Evolutionary conservation across 2,797 vertebrate genomes (phyloP), one percentile per base, ranked within the genome.

Genomic region (Hyperoplus lanceolatus): DNA sequence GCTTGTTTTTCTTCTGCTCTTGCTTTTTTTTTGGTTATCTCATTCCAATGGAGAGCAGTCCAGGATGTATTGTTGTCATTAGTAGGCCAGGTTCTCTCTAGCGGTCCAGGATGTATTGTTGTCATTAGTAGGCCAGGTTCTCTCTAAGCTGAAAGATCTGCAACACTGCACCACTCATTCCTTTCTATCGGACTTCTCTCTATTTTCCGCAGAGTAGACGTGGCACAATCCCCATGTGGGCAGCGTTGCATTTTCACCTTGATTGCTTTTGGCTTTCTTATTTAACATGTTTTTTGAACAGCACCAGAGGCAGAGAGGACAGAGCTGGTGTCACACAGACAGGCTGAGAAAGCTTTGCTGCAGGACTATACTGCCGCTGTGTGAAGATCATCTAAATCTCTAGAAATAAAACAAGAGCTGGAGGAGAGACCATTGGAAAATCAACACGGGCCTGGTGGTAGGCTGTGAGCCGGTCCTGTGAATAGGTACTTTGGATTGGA

Each of bases 231-330:
- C 86, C 83, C 84, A 62, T 10, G 45, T 72, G 88, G 88, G 75
- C 86, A 82, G 78, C 67, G 57, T 82, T 81, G 78, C 90, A 75
- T 91, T 93, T 93, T 92, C 83, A 89, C 84, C 87, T 91, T 87
- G 83, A 92, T 92, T 92, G 89, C 81, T 83, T 93, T 89, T 90
- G 83, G 72, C 85, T 89, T 86, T 81, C 82, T 89, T 88, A 90
- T 90, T 93, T 89, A 88, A 87, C 75, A 75, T 77, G 82, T 88
- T 89, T 77, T 79, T 71, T 56, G 68, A 46, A 85, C 54, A 51
- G 57, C 73, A 60, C 80, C 60, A 70, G 61, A 74, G 68, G 70
- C 84, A 72, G 65, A 72, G 60, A 58, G 54, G 75, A 71, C 70
- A 58, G 43, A 83, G 79, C 73, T 38, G 53, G 49, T 79, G 71